phyloP scores from a whole-genome alignment of 2,888 invertebrate species.

The Cosmia pyralina region DNA sequence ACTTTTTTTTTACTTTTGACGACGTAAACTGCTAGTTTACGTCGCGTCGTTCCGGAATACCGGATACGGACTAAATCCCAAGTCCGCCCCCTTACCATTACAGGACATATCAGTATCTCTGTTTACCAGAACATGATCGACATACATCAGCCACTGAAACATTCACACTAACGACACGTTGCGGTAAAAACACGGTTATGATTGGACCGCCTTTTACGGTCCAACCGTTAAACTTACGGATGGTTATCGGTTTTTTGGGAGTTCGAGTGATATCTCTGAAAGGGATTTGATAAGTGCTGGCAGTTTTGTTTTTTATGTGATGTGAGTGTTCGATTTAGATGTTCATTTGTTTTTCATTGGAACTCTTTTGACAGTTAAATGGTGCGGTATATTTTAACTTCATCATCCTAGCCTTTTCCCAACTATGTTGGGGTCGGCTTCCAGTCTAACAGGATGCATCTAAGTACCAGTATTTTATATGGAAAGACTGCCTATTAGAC shows the following conservation, averaged over 20 bases:
- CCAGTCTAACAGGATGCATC: too few species aligned
- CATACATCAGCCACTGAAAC: slow-evolving; percentile 72
- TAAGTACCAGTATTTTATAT: too few species aligned
- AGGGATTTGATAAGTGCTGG: slow-evolving; percentile 21
- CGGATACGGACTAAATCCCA: slow-evolving; percentile 9
- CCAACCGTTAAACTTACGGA: slow-evolving; percentile 36
- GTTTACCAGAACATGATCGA: slow-evolving; percentile 65
- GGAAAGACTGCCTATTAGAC: too few species aligned
- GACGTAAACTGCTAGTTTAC: too few species aligned
- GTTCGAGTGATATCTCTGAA: slow-evolving; percentile 15
- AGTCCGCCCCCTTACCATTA: slow-evolving; percentile 68
- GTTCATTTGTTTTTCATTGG: slow-evolving; percentile 6
- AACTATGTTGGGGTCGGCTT: too few species aligned
- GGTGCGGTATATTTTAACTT: too few species aligned
- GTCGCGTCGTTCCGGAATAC: not conserved
- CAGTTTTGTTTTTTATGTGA: slow-evolving; percentile 32
- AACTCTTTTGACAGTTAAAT: too few species aligned
- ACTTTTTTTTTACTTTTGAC: not conserved
- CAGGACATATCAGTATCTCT: slow-evolving; percentile 78
- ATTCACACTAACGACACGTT: slow-evolving; percentile 77
- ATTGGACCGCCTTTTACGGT: slow-evolving; percentile 69
- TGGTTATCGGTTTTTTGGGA: slow-evolving; percentile 15
- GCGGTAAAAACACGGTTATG: slow-evolving; percentile 77
- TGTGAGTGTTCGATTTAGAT: not conserved
- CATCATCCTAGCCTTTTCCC: too few species aligned